Evolutionary conservation across 1,140 invertebrate species (phyloP), one percentile per base, ranked within the genome.

Genomic region (Chlorops oryzae): DNA sequence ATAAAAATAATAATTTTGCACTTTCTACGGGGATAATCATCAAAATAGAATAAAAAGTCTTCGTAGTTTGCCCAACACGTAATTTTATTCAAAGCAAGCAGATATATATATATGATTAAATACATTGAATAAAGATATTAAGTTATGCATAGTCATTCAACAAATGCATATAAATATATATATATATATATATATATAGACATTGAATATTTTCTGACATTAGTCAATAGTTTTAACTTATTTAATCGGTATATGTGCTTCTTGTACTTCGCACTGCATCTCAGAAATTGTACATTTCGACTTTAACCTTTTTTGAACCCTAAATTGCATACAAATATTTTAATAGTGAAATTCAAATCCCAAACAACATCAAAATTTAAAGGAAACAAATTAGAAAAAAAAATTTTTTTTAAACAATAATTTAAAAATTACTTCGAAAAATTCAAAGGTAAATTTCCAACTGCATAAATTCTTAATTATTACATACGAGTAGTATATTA

Each of bases 351-450:
- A 52, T 59, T 63, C 59, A 57, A 59, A 63, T 68, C 65, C 65
- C 65, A 68, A 68, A 68, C 65, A 68, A 68, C 65, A 68, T 65
- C 65, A 68, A 68, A 64, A 65, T 67, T 63, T 62, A 62, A 62
- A 55, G 60, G 52, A 57, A 32, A 22, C n/a, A n/a, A n/a, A 65
- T 67, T 63, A 64, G 60, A 62, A 55, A 62, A 53, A 57, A 32
- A 22, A 35, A 40, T 39, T 28, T 42, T 35, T 17, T 42, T 50
- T 25, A 40, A 20, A 20, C 17, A 5, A 20, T 35, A 17, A 39
- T 13, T 38, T 47, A 17, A 25, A 24, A 13, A 15, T 46, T 21
- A 2, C 37, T 46, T 34, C 7, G 13, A 21, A 22, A 3, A 22
- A 46, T 35, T 21, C 22, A 46, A 9, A 32, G 7, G 47, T 52